Conservation (phyloP, 2,888 invertebrate species). For the Busseola fusca region DNA sequence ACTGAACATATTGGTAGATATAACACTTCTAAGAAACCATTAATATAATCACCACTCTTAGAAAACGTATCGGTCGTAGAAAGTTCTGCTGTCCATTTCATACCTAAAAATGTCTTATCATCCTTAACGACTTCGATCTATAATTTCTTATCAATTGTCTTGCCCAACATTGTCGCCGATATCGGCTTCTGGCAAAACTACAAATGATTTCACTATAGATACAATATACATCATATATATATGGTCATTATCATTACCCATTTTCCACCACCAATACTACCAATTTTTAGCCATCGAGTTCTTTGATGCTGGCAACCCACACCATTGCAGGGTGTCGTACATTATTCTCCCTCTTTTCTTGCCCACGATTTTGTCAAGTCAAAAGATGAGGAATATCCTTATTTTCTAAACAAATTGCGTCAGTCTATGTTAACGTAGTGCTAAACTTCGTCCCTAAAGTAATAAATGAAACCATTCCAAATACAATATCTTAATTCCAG, state of each 20-base stretch:
- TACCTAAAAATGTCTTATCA: background rate
- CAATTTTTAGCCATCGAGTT: background rate
- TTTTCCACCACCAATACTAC: background rate
- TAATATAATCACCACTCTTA: background rate
- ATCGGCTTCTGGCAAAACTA: background rate
- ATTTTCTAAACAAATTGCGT: background rate
- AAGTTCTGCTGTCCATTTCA: background rate
- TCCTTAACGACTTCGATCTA: background rate
- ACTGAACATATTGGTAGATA: background rate
- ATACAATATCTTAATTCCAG: conserved; percentile 7
- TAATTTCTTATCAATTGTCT: background rate
- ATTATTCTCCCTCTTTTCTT: background rate
- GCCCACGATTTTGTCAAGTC: background rate
- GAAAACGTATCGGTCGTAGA: background rate
- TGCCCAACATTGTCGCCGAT: background rate
- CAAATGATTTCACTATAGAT: conserved; percentile 8
- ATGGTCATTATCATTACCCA: background rate
- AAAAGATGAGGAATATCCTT: background rate
- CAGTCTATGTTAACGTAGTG: background rate
- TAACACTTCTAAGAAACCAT: background rate
- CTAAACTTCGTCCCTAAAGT: background rate
- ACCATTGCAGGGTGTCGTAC: background rate
- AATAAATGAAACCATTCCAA: background rate
- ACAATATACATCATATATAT: background rate
- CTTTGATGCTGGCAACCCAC: background rate